A percentile compares a stretch with the other conserved stretches of the same genome.
These are phyloP conservation scores for Slavum lentiscoides DNA, from an alignment of 2,888 invertebrate species.

Conservation along the genomic window DNA sequence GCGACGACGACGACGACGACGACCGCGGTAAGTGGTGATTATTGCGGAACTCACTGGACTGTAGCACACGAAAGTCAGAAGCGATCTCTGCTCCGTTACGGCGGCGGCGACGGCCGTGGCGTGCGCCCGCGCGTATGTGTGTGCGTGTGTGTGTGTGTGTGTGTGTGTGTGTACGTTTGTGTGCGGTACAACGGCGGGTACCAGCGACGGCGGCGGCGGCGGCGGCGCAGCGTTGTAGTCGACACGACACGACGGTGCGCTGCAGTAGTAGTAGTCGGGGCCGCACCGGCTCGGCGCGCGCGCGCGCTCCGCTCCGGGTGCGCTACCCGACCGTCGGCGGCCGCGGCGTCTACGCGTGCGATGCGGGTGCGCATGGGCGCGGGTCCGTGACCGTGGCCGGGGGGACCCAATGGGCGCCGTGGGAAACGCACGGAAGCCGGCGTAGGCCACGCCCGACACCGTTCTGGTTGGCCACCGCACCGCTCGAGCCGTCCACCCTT, in stretches of 20 bases:
- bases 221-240: not conserved
- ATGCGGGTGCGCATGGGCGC: slow-evolving; percentile 59
- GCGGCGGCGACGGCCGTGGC: not conserved
- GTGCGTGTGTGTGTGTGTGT: not conserved
- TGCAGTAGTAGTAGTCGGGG: not conserved
- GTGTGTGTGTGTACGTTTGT: not conserved
- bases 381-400: slow-evolving; percentile 54
- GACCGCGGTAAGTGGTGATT: slow-evolving; percentile 49
- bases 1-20: too few relatives aligned
- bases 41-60: slow-evolving; percentile 53
- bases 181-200: too few relatives aligned
- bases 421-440: slow-evolving; percentile 69
- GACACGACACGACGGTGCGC: not conserved
- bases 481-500: slow-evolving; percentile 52
- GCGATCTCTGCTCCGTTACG: slow-evolving; percentile 30
- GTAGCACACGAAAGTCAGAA: slow-evolving; percentile 52
- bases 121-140: not conserved
- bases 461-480: slow-evolving; percentile 58
- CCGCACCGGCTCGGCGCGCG: slow-evolving; percentile 28
- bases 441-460: slow-evolving; percentile 60
- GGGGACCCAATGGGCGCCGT: slow-evolving; percentile 62
- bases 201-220: not conserved
- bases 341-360: slow-evolving; percentile 59
- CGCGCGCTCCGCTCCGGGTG: slow-evolving; percentile 39
- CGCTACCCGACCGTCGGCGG: slow-evolving; percentile 54